Percentiles rank a stretch among this genome's conserved stretches.
These are phyloP conservation scores for Euura saliciscinereae DNA, from an alignment of 1,140 invertebrate genomes.

Conservation along the genomic window DNA sequence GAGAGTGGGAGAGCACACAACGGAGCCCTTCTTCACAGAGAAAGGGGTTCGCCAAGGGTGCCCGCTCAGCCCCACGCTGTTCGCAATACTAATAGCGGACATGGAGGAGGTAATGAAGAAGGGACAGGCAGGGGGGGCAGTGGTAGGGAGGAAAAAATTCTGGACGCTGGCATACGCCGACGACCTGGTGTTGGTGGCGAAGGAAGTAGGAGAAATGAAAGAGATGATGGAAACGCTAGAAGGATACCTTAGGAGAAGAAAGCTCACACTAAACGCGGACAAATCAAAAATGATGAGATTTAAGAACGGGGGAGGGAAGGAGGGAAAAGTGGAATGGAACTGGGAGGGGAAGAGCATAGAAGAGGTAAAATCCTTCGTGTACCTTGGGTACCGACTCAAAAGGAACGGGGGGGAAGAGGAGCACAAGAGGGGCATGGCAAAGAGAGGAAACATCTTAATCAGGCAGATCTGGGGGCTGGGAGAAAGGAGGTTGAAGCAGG, in stretches of 20 bases:
- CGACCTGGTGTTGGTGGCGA: constrained; percentile 10
- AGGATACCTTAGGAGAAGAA: constrained; percentile 1
- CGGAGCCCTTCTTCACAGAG: background rate
- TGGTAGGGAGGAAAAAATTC: background rate
- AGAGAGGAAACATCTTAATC: background rate
- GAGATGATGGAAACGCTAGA: constrained; percentile 9
- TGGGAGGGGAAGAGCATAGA: constrained; percentile 7
- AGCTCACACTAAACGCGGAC: background rate
- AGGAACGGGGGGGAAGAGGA: background rate
- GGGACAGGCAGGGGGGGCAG: constrained; percentile 14
- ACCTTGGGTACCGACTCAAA: constrained; percentile 10
- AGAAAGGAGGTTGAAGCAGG: constrained; percentile 11
- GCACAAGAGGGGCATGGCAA: background rate
- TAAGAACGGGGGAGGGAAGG: constrained; percentile 10
- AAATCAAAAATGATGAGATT: constrained; percentile 16
- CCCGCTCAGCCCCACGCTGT: constrained; percentile 17
- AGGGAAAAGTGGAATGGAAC: background rate
- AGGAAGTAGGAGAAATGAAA: background rate
- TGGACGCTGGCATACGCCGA: constrained; percentile 14
- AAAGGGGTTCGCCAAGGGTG: constrained; percentile 18
- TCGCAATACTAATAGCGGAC: constrained; percentile 14
- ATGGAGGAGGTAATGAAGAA: constrained; percentile 19
- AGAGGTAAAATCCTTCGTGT: constrained; percentile 14
- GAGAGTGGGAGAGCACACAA: background rate
- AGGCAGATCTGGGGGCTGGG: constrained; percentile 12